Base-by-base conservation (phyloP, 2,797 vertebrate genomes). In the Tympanoctomys barrerae region DNA sequence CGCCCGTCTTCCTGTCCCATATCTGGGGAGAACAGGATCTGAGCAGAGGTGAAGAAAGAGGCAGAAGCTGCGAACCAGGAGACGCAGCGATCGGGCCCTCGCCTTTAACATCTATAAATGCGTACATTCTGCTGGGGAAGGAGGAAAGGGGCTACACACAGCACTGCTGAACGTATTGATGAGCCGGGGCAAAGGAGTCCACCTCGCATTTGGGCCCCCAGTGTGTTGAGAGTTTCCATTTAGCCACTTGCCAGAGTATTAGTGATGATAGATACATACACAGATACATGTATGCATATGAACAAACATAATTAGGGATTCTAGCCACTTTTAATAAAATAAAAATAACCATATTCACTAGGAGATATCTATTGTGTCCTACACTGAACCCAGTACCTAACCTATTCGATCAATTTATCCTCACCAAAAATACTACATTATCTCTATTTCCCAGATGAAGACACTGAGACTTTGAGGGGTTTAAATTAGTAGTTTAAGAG, bases 311-410 rank as follows among this genome's bases (percentile, higher is more conserved):
- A 88, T 26, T 22, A 83, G 64, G 64, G 46, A 61, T 22, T 75
- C n/a, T 79, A 87, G 79, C 73, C 59, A 68, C 28, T 87, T 88
- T 42, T 33, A 26, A 87, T 31, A 52, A 89, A 94, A 87, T 61
- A 42, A 36, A 91, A 92, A 79, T 26, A 59, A 31, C 19, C n/a
- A 19, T 18, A 39, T 78, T 66, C 9, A 14, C 33, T 6, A 11
- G 59, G 39, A 1, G 12, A 46, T 59, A 61, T 49, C 42, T 70
- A 2, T n/a, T n/a, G 4, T 59, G 68, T 22, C 36, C 57, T 89
- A 19, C 59, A 18, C 1, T 61, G 46, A 96, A 46, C n/a, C 19
- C 46, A 39, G 33, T 52, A 24, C 13, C 10, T 39, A 77, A 64
- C 36, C 7, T 22, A 46, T 88, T 79, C 36, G 90, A 68, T 3